Percentiles rank a stretch among this genome's conserved stretches.
Conservation (phyloP, 2,888 invertebrate genomes). For the Machimus atricapillus region DNA sequence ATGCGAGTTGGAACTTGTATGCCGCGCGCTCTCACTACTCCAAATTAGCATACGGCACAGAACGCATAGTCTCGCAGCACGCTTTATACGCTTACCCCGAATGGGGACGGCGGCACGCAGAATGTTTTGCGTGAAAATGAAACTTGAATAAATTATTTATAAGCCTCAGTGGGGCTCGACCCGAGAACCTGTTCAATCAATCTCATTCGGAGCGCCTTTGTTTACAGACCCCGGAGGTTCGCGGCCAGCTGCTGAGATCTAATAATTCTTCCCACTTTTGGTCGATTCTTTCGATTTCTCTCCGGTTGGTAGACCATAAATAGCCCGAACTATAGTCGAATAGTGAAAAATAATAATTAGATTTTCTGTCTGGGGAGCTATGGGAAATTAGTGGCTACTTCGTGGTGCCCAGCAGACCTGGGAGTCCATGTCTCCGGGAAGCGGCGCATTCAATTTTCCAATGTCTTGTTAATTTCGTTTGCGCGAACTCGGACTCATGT, state of each 20-base stretch:
- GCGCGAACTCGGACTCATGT: background rate
- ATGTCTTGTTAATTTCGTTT: constrained; percentile 29
- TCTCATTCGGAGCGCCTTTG: constrained; percentile 7
- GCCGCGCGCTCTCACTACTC: constrained; percentile 18
- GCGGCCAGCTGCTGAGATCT: background rate
- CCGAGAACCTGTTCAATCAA: background rate
- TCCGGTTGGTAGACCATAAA: background rate
- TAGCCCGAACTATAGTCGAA: background rate
- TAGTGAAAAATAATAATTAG: constrained; percentile 4
- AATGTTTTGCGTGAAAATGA: constrained; percentile 40
- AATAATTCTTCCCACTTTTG: constrained; percentile 3
- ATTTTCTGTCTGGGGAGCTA: background rate
- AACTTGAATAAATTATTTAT: constrained; percentile 20
- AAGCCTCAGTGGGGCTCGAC: background rate
- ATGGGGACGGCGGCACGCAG: constrained; percentile 25
- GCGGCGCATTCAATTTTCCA: background rate
- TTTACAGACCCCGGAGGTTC: background rate
- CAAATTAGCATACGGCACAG: constrained; percentile 30
- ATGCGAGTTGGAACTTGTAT: background rate
- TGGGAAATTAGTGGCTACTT: constrained; percentile 4
- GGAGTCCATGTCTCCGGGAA: background rate
- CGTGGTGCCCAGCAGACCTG: background rate
- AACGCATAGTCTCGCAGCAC: background rate
- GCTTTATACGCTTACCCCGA: background rate
- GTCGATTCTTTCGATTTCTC: background rate